A percentile compares a stretch with the other conserved stretches of the same genome.
Evolutionary conservation across 2,113 vertebrate species (phyloP).

Genomic region (Lophius piscatorius): DNA sequence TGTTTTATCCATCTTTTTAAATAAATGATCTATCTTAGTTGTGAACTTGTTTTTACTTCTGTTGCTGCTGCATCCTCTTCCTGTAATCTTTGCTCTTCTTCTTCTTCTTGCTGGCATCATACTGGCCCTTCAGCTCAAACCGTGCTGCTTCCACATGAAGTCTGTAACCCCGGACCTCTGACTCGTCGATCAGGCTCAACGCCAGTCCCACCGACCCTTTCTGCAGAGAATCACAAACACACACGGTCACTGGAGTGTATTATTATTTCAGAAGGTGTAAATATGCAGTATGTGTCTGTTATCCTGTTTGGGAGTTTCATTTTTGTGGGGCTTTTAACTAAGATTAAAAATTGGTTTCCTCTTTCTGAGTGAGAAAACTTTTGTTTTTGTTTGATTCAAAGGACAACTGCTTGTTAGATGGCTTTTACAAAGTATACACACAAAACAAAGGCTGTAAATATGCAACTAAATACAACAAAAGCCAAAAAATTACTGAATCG

Average conservation of each 20-base stretch:
- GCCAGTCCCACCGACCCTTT: conserved; percentile 93
- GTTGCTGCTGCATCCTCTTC: conserved; percentile 91
- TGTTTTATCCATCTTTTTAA: no score
- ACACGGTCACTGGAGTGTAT: background rate
- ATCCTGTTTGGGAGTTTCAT: background rate
- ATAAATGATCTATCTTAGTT: no score
- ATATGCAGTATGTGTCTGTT: background rate
- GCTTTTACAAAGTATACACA: no score
- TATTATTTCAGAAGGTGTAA: background rate
- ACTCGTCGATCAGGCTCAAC: conserved; percentile 90
- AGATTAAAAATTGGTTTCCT: background rate
- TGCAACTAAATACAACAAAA: no score
- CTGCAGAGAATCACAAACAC: conserved; percentile 67
- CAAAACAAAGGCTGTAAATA: no score
- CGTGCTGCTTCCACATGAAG: conserved; percentile 92
- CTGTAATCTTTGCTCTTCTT: conserved; percentile 95
- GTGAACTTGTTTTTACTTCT: no score
- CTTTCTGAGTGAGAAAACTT: background rate
- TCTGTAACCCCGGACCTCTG: conserved; percentile 91
- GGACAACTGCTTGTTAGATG: no score
- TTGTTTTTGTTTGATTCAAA: no score
- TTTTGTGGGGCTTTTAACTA: background rate
- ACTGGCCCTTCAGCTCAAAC: conserved; percentile 94
- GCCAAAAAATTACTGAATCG: no score
- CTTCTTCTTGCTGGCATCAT: conserved; percentile 94